Evolutionary conservation across 2,888 invertebrate species (phyloP), one percentile per base, ranked within the genome.

Genomic region (Eilema depressum): DNA sequence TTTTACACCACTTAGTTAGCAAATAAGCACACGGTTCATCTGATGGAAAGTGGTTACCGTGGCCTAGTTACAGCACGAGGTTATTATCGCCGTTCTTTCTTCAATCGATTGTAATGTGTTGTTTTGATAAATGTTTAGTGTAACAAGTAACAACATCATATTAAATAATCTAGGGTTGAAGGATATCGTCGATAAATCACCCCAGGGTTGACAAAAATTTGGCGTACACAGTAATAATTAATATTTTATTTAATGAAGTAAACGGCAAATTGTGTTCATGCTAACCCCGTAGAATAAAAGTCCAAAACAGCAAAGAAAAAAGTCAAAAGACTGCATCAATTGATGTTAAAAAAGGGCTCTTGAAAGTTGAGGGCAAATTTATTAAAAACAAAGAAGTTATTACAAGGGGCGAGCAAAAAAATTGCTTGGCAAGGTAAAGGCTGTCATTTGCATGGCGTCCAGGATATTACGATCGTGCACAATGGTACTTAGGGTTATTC

Each of bases 391-490:
- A 82, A 76, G 75, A 75, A 72, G 74, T 75, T 75, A 66, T 74
- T 85, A 85, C 84, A 81, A 85, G 20, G 53, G 85, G 83, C 75
- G 77, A 74, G 56, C 83, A 53, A 53, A 53, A 86, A 83, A 83
- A 78, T 41, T 2, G 33, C 17, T 17, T 41, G 74, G 73, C 78
- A 76, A 71, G 82, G 82, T 75, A 69, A 68, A 73, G 72, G 74
- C 77, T 76, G 80, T 81, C 82, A 85, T 85, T 86, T 85, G 86
- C 84, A 83, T 85, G 66, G 77, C 77, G 72, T 79, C 74, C 81
- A 80, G 83, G 84, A 85, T 86, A 85, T 83, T 86, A 84, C 86
- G 82, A 84, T 80, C 79, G 79, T 70, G 80, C 76, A 64, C 78
- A 76, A 73, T 70, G 74, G 69, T 67, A 77, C 73, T 78, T 73